phyloP scores from a whole-genome alignment of 2,888 invertebrate species.

The Papilio protenor region DNA sequence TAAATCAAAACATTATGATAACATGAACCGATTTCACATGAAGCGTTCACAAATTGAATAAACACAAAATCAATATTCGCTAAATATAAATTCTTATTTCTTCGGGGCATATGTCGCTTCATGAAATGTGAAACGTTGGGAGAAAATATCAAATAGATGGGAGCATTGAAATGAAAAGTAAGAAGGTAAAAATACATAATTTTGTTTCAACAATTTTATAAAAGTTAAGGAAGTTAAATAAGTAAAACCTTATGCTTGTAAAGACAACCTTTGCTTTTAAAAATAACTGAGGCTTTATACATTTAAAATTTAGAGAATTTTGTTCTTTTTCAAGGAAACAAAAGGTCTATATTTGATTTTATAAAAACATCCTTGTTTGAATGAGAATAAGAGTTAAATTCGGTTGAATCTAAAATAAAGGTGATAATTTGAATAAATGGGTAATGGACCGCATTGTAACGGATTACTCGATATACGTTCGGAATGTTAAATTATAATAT shows the following conservation, averaged over 20 bases:
- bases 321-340: not conserved
- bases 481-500: slow-evolving; percentile 38
- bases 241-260: too few species aligned
- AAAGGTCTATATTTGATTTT: not conserved
- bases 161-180: not conserved
- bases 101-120: not conserved
- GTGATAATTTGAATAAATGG: slow-evolving; percentile 22
- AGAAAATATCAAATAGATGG: not conserved
- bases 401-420: not conserved
- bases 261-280: too few species aligned
- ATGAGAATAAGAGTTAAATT: not conserved
- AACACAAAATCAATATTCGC: slow-evolving; percentile 32
- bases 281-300: not conserved
- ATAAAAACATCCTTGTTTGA: not conserved
- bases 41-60: slow-evolving; percentile 31
- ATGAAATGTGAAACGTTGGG: not conserved
- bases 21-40: slow-evolving; percentile 29
- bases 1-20: slow-evolving; percentile 16
- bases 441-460: slow-evolving; percentile 32
- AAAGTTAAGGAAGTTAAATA: too few species aligned
- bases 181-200: not conserved
- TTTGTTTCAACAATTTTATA: too few species aligned
- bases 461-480: slow-evolving; percentile 29
- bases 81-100: slow-evolving; percentile 8
- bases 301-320: not conserved